Conservation (phyloP, 2,113 vertebrate genomes). For the Ciconia boyciana region DNA sequence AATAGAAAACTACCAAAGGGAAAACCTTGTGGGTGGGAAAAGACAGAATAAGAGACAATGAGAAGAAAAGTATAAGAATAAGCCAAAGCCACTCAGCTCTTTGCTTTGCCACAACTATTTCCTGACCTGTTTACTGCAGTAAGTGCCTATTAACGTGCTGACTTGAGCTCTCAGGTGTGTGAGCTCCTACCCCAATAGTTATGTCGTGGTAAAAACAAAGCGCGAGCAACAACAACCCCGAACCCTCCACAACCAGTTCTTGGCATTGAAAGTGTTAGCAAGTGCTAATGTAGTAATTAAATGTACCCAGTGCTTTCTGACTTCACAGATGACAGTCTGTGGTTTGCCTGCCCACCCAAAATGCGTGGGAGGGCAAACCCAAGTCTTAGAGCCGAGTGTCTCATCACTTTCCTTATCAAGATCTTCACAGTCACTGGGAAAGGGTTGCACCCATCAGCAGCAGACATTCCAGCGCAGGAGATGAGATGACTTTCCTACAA, state of each 20-base stretch:
- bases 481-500: constrained; percentile 45
- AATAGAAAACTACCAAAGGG: neutral
- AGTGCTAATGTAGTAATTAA: constrained; percentile 38
- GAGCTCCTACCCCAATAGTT: neutral
- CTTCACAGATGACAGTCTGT: constrained; percentile 56
- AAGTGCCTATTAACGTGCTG: neutral
- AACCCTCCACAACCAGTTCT: constrained; percentile 6
- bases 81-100: constrained; percentile 9
- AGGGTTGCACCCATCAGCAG: constrained; percentile 33
- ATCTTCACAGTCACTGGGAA: constrained; percentile 55
- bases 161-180: neutral
- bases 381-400: constrained; percentile 26
- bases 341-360: constrained; percentile 41
- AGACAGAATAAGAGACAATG: neutral
- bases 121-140: constrained; percentile 43
- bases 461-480: constrained; percentile 37
- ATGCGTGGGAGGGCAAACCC: constrained; percentile 54
- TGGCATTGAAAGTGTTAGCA: constrained; percentile 39
- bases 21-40: neutral
- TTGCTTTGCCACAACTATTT: constrained; percentile 41
- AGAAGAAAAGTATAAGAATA: neutral
- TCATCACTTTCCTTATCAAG: constrained; percentile 66
- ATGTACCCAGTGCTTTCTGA: constrained; percentile 24
- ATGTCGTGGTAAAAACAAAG: neutral
- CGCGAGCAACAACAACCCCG: neutral